Evolutionary conservation across 2,888 invertebrate species (phyloP), one percentile per base, ranked within the genome.

Genomic region (Ptychoptera contaminata): DNA sequence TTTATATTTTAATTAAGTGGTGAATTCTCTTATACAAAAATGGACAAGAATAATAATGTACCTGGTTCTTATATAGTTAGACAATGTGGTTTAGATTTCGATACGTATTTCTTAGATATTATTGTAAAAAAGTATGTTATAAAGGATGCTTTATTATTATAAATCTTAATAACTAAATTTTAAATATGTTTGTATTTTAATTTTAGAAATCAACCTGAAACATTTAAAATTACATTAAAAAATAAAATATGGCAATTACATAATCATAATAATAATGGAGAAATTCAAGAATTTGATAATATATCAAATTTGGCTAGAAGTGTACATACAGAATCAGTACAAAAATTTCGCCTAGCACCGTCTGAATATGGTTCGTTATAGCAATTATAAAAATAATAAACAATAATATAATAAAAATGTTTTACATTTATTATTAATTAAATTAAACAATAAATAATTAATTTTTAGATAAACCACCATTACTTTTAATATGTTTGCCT

Each of bases 1-100:
- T 4, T 32, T 42, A 23, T 40, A 38, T 46, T 40, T 29, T 45
- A 43, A 68, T 70, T 45, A 62, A 86, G 86, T 12, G 83, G 82
- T 40, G 81, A 81, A 55, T 91, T 87, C 67, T 82, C 90, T 0
- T 83, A 85, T 60, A 72, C 79, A 16, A 90, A 90, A 67, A 69
- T 92, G 43, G 79, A 82, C 57, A 81, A 83, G 52, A 87, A 87
- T 8, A 72, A 72, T 8, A 80, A 82, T 56, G 73, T 75, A 57
- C 73, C 78, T 36, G 90, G 90, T 15, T 82, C 81, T 57, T 91
- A 79, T 59, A 79, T 92, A 50, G 61, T 92, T 34, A 70, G 91
- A 35, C 83, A 90, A 61, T 84, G 87, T 58, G 84, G 85, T 60
- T 74, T 76, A 23, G 75, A 76, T 50, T 90, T 87, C 58, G 78